Base-by-base conservation (phyloP, 2,888 invertebrate genomes). In the Corbicula japonica region DNA sequence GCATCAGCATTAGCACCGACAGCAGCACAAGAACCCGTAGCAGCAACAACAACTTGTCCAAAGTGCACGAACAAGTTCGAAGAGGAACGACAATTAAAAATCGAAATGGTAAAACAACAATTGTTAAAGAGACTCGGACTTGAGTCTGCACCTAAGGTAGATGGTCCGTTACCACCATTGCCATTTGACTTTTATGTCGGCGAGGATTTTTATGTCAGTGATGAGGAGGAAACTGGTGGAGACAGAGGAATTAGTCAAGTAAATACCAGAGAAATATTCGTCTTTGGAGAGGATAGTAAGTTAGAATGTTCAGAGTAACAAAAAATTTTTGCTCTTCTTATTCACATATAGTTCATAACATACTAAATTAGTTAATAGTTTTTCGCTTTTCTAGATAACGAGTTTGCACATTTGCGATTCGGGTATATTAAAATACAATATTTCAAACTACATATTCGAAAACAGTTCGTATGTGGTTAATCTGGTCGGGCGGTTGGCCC, bases 131-230 rank as follows among this genome's bases (percentile, higher is more conserved):
- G 66, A 23, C 68, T 83, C 1, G 68, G 75, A 21, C 46, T 83
- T 28, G 12, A 52, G 3, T 23, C 56, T 6, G 74, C 69, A 15
- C 83, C 83, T 1, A 77, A 80, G 32, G 74, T 80, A 5, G 74
- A 62, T 28, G 77, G 74, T 8, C 76, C 79, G 0, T 56, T 83
- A 8, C 76, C 76, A n/a, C 83, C 76, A 23, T 44, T 83, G 21
- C 83, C 83, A 15, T 76, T 80, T 69, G 83, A 83, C 21, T 83
- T 83, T 38, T 80, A 80, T 34, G 34, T 65, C 2, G 79, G 74
- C 0, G 76, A 80, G 46, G 74, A 77, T 21, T 80, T 74, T 52
- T 23, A 54, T 23, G 46, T 80, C n/a, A 80, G 63, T 50, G 83
- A 83, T 44, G 73, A 65, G 21, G 68, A 41, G 15, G 15, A 41